A percentile compares a stretch with the other conserved stretches of the same genome.
phyloP scores from a whole-genome alignment of 2,888 invertebrate species.

The Volucella inflata region DNA sequence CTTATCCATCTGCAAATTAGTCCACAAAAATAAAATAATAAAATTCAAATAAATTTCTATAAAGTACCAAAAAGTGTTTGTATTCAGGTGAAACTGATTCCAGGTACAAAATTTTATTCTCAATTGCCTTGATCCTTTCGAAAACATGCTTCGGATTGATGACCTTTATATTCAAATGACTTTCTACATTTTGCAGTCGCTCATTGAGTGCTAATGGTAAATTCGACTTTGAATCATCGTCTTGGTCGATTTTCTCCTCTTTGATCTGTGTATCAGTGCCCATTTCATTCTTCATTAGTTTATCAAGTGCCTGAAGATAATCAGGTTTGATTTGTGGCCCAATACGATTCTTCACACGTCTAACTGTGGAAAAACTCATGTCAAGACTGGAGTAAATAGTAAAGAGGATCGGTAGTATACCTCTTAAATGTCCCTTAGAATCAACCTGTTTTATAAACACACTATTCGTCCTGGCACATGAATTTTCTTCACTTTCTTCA shows the following conservation, averaged over 20 bases:
- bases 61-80: slow-evolving; percentile 86
- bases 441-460: slow-evolving; percentile 89
- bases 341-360: slow-evolving; percentile 88
- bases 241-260: slow-evolving; percentile 40
- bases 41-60: background rate
- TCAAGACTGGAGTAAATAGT: slow-evolving; percentile 14
- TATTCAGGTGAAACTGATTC: slow-evolving; percentile 93
- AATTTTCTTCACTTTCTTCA: slow-evolving; percentile 81
- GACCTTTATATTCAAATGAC: slow-evolving; percentile 84
- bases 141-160: slow-evolving; percentile 88
- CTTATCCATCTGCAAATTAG: slow-evolving; percentile 49
- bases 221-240: slow-evolving; percentile 21
- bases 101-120: slow-evolving; percentile 89
- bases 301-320: slow-evolving; percentile 83
- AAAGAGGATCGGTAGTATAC: slow-evolving; percentile 83
- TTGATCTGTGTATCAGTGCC: slow-evolving; percentile 49
- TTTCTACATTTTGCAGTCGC: slow-evolving; percentile 87
- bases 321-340: slow-evolving; percentile 87
- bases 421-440: slow-evolving; percentile 92
- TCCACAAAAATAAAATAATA: background rate
- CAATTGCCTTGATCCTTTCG: slow-evolving; percentile 88
- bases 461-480: slow-evolving; percentile 91
- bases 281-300: slow-evolving; percentile 82
- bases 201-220: slow-evolving; percentile 86
- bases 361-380: slow-evolving; percentile 85